Conservation (phyloP, 2,113 vertebrate species). For the Corvus hawaiiensis region DNA sequence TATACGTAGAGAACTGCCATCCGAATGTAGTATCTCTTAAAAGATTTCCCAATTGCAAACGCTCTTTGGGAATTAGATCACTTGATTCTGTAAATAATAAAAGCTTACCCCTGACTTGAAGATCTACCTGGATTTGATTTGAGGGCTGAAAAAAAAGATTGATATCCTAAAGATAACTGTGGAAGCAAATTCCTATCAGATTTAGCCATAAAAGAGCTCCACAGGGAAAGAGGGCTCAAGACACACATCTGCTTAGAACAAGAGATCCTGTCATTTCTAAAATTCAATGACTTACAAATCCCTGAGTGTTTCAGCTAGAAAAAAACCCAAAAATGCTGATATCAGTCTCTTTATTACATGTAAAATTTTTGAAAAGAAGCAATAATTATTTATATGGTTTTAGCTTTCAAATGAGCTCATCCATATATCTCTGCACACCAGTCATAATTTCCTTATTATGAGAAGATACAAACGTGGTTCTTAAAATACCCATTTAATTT, state of each 20-base stretch:
- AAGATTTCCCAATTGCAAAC: not conserved
- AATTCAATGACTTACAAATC: not conserved
- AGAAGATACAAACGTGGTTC: not conserved
- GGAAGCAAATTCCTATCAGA: not conserved
- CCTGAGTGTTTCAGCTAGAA: not conserved
- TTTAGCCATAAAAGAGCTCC: not conserved
- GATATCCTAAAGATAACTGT: not conserved
- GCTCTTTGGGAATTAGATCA: not conserved
- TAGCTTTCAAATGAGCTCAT: not conserved
- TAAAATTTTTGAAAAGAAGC: not conserved
- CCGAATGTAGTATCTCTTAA: not conserved
- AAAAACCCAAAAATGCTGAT: not conserved
- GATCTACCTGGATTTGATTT: not conserved
- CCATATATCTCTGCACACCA: not conserved
- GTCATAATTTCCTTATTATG: not conserved
- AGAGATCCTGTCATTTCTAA: not conserved
- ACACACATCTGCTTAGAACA: not conserved
- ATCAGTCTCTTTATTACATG: not conserved
- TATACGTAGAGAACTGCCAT: accelerated
- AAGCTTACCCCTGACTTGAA: not conserved
- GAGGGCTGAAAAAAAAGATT: not conserved
- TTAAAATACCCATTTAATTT: not conserved
- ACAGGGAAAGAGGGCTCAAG: not conserved
- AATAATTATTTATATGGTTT: not conserved
- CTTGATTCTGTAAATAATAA: not conserved